Evolutionary conservation across 1,140 invertebrate genomes (phyloP).

Genomic region (Bathynomus jamesi): DNA sequence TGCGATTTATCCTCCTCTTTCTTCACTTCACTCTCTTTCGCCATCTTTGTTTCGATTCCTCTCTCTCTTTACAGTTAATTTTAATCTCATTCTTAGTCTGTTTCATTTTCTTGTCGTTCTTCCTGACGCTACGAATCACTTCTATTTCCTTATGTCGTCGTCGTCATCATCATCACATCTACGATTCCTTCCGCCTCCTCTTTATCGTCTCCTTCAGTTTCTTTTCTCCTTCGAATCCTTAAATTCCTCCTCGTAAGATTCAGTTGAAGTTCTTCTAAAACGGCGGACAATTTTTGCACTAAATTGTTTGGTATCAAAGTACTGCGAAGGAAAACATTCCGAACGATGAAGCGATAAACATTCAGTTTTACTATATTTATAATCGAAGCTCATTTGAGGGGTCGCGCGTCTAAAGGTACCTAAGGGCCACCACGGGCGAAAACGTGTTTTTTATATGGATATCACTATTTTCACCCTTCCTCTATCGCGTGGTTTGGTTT

Average conservation of each 20-base stretch:
- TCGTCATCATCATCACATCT: slow-evolving; percentile 13
- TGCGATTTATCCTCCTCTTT: neutral
- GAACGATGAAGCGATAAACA: too few relatives aligned
- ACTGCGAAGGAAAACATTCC: slow-evolving; percentile 45
- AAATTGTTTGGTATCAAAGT: slow-evolving; percentile 84
- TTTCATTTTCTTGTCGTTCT: slow-evolving; percentile 2
- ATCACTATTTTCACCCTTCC: too few relatives aligned
- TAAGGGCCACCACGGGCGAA: too few relatives aligned
- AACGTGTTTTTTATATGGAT: too few relatives aligned
- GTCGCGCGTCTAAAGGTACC: too few relatives aligned
- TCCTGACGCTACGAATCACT: slow-evolving; percentile 13
- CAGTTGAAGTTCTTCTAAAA: slow-evolving; percentile 23
- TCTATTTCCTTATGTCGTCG: slow-evolving; percentile 38
- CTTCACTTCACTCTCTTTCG: neutral
- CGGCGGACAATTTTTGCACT: slow-evolving; percentile 56
- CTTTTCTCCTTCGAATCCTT: slow-evolving; percentile 23
- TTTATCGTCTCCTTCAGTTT: slow-evolving; percentile 19
- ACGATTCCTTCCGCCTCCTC: slow-evolving; percentile 7
- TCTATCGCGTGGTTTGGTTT: too few relatives aligned
- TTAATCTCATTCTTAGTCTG: slow-evolving; percentile 9
- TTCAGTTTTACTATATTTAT: too few relatives aligned
- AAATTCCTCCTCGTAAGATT: slow-evolving; percentile 21
- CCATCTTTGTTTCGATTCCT: neutral
- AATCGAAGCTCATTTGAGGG: too few relatives aligned
- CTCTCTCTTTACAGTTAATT: slow-evolving; percentile 3